Conservation (phyloP, 2,113 vertebrate genomes). For the human region GRCh38 chr11:94519501-94520000, state of each 20-base stretch:
- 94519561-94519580: background rate
- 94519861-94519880: background rate
- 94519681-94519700: background rate
- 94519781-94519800: background rate
- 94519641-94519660: background rate
- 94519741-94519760: background rate
- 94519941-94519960: background rate
- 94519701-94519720: background rate
- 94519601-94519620: conserved; percentile 3
- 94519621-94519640: background rate
- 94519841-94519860: background rate
- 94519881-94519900: background rate
- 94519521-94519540: background rate
- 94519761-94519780: background rate
- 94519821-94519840: background rate
- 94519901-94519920: background rate
- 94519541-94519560: background rate
- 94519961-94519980: background rate
- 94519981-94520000: background rate
- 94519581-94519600: background rate
- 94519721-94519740: background rate
- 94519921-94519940: background rate
- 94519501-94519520: background rate
- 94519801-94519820: background rate
- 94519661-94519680: conserved; percentile 20